Conservation (phyloP, 2,888 invertebrate species). For the Emmelina monodactyla region DNA sequence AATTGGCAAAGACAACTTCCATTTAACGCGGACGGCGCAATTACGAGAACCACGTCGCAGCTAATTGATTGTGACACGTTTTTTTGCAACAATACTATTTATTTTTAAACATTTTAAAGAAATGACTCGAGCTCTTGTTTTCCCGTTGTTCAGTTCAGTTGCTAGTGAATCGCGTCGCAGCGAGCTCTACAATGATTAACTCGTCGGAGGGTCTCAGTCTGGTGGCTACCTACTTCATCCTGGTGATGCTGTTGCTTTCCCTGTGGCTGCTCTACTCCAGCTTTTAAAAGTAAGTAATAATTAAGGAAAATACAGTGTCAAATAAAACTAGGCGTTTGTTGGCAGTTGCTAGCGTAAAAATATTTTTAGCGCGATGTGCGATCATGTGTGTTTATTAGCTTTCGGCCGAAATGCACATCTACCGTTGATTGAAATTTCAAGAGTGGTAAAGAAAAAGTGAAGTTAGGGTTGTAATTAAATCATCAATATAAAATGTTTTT, state of each 20-base stretch:
- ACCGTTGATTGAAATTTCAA: too few species aligned
- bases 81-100: slow-evolving; percentile 3
- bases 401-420: too few species aligned
- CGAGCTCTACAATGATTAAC: slow-evolving; percentile 31
- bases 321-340: too few species aligned
- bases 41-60: slow-evolving; percentile 2
- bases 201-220: slow-evolving; percentile 68
- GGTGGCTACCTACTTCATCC: slow-evolving; percentile 72
- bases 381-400: too few species aligned
- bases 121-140: slow-evolving; percentile 31
- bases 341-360: too few species aligned
- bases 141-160: slow-evolving; percentile 32
- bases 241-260: slow-evolving; percentile 68
- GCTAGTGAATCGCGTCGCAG: slow-evolving; percentile 25
- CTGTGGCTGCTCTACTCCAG: slow-evolving; percentile 74
- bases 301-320: too few species aligned
- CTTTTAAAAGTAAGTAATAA: slow-evolving; percentile 43
- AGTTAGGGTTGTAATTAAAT: too few species aligned
- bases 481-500: too few species aligned
- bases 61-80: slow-evolving; percentile 14
- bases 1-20: background rate
- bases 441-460: too few species aligned
- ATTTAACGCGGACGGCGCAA: background rate
- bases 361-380: too few species aligned
- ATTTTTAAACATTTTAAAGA: slow-evolving; percentile 11